phyloP scores from a whole-genome alignment of 1,140 invertebrate genomes.

The Ctenoplectra terminalis region DNA sequence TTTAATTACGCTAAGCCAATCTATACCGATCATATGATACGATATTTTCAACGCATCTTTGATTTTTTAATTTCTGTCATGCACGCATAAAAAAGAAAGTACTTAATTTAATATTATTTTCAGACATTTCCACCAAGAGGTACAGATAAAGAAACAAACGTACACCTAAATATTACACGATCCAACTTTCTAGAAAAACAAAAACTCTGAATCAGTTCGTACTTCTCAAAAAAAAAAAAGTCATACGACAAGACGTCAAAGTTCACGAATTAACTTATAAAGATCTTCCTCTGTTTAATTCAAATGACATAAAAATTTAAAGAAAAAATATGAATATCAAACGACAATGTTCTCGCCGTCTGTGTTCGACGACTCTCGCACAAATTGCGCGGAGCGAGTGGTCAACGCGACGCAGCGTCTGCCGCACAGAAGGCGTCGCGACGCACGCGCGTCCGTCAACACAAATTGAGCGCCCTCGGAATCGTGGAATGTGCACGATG shows the following conservation, averaged over 20 bases:
- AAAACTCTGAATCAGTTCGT: not conserved
- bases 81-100: too few species aligned
- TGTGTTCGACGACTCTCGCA: not conserved
- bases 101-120: not conserved
- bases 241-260: too few species aligned
- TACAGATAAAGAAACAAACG: not conserved
- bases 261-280: not conserved
- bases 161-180: too few species aligned
- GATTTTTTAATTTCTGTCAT: too few species aligned
- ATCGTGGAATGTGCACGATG: constrained; percentile 33
- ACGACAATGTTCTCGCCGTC: not conserved
- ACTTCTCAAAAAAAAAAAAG: not conserved
- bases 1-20: too few species aligned
- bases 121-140: not conserved
- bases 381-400: not conserved
- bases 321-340: too few species aligned
- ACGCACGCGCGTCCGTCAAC: constrained; percentile 23
- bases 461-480: constrained; percentile 41
- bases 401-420: constrained; percentile 44
- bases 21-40: not conserved
- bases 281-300: not conserved
- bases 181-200: too few species aligned
- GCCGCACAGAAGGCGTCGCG: constrained; percentile 28
- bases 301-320: not conserved
- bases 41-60: not conserved